Evolutionary conservation across 2,888 invertebrate species (phyloP), one percentile per base, ranked within the genome.

Genomic region (Ceriagrion tenellum): DNA sequence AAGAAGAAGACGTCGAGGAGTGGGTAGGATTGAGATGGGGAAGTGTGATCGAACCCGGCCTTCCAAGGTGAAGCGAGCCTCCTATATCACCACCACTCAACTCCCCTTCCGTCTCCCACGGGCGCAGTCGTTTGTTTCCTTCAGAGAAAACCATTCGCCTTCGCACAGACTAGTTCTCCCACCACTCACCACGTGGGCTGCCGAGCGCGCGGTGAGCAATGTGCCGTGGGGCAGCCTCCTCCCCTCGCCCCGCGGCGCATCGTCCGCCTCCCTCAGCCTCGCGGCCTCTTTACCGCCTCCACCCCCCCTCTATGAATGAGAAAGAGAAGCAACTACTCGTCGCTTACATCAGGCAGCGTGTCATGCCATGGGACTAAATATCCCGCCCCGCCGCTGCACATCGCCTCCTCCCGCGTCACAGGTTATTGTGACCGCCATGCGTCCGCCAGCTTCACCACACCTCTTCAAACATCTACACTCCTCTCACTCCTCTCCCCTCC

Each of bases 11-110:
- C 47, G 91, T n/a, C 56, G 55, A 74, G 95, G 59, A 40, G 81
- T 47, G 23, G 81, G 20, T 13, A 47, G 56, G 90, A 95, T 35
- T n/a, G 81, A 74, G 55, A 69, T 74, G 88, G 90, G 90, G 95
- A 40, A 90, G 88, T 56, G 63, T 90, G 88, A 93, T 89, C 59
- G 74, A 89, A 90, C 88, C 63, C 56, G 74, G 90, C 40, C 95
- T 88, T 91, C 55, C 93, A 18, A 40, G 26, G 20, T 10, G 16
- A 47, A 16, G 23, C 40, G 13, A 26, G 47, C 59, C 59, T 63
- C 63, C 47, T 40, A 20, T 23, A 63, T 91, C 90, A 35, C 91
- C 47, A 8, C 47, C 8, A 4, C 47, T 59, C 59, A 3, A 30
- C 93, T n/a, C n/a, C n/a, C n/a, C n/a, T n/a, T n/a, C n/a, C n/a